Conservation (phyloP, 2,888 invertebrate species). For the Ischnus inquisitorius region DNA sequence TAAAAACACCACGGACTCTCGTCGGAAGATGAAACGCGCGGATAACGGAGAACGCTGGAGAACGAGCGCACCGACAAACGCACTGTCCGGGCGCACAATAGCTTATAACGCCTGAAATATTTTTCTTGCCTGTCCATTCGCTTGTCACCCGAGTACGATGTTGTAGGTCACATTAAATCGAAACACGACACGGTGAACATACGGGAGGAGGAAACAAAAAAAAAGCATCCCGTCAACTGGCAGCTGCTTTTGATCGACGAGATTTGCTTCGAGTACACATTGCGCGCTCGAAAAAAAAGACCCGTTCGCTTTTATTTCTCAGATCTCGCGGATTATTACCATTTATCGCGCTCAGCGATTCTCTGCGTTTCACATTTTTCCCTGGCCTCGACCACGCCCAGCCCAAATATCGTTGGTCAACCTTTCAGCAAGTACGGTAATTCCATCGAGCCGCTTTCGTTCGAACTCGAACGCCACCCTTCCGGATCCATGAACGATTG, state of each 20-base stretch:
- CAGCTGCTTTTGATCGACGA: conserved; percentile 1
- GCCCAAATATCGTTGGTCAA: no score
- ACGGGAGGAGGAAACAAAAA: background rate
- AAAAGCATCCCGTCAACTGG: background rate
- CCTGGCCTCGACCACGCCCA: no score
- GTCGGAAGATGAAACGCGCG: background rate
- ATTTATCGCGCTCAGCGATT: background rate
- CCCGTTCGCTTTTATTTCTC: background rate
- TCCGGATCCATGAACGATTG: no score
- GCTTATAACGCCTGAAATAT: background rate
- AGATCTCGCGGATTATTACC: no score
- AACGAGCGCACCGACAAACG: background rate
- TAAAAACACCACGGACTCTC: conserved; percentile 23
- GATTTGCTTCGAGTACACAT: background rate
- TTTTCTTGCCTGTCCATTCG: background rate
- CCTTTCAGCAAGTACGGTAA: no score
- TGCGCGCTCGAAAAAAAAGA: background rate
- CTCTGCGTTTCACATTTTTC: no score
- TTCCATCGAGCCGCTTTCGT: no score
- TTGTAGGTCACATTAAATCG: background rate
- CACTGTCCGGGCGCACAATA: background rate
- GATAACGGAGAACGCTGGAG: background rate
- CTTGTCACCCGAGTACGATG: background rate
- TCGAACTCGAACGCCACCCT: no score
- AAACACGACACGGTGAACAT: background rate